phyloP scores from a whole-genome alignment of 2,113 vertebrate genomes.

The Columba livia region DNA sequence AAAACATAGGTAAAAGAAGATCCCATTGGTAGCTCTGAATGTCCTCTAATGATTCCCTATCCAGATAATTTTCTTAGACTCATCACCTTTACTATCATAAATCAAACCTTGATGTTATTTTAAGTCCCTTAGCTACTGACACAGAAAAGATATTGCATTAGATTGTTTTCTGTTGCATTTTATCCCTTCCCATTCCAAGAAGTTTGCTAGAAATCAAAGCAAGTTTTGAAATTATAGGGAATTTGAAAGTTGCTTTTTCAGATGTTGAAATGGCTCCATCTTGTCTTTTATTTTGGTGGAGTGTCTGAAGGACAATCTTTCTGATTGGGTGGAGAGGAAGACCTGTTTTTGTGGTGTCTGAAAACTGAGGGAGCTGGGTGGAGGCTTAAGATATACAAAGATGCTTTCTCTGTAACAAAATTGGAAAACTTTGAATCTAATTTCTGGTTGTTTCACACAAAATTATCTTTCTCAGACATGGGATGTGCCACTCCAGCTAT shows the following conservation, averaged over 20 bases:
- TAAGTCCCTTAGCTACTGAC: conserved; percentile 36
- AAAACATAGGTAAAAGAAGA: conserved; percentile 34
- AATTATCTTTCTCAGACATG: neutral
- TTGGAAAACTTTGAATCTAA: neutral
- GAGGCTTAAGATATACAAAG: neutral
- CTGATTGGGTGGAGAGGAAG: neutral
- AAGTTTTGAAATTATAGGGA: neutral
- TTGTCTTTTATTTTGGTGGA: neutral
- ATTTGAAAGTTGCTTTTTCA: neutral
- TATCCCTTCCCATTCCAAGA: neutral
- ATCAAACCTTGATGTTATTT: conserved; percentile 58
- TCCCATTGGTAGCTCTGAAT: conserved; percentile 24
- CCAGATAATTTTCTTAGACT: conserved; percentile 51
- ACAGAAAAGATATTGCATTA: conserved; percentile 15
- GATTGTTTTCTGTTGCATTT: conserved; percentile 22
- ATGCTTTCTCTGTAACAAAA: neutral
- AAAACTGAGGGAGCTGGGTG: neutral
- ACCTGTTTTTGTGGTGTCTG: neutral
- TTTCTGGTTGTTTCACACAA: neutral
- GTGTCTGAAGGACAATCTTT: neutral
- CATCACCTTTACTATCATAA: conserved; percentile 41
- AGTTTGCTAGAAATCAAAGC: conserved; percentile 3
- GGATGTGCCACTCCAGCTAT: neutral
- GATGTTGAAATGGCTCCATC: neutral
- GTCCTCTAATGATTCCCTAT: conserved; percentile 37